These are phyloP conservation scores for Melieria crassipennis DNA, from an alignment of 2,888 invertebrate genomes.

Conservation along the genomic window DNA sequence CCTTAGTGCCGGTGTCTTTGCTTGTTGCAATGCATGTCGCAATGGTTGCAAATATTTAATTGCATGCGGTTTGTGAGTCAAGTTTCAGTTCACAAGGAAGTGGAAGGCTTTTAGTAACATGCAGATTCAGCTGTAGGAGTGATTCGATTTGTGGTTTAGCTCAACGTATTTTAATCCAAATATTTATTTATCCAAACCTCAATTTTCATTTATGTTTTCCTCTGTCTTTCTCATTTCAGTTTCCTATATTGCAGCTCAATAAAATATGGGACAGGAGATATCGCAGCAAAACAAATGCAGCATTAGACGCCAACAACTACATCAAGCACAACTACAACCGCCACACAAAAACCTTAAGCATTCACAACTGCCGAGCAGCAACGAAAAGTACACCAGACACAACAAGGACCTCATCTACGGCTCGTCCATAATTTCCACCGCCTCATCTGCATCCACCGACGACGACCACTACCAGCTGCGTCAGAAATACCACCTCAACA, in stretches of 20 bases:
- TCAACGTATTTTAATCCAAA: too few relatives aligned
- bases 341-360: constrained; percentile 41
- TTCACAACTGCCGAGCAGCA: constrained; percentile 35
- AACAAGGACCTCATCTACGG: constrained; percentile 50
- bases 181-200: too few relatives aligned
- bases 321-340: constrained; percentile 38
- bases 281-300: constrained; percentile 61
- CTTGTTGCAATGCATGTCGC: too few relatives aligned
- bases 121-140: too few relatives aligned
- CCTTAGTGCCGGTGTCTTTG: too few relatives aligned
- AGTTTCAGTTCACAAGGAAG: too few relatives aligned
- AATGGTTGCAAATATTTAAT: too few relatives aligned
- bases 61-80: too few relatives aligned
- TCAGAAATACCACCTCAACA: constrained; percentile 55
- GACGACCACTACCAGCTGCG: constrained; percentile 54
- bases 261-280: constrained; percentile 68
- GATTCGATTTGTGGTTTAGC: too few relatives aligned
- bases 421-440: constrained; percentile 52
- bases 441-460: constrained; percentile 51
- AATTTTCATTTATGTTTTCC: constrained; percentile 15
- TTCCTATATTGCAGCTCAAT: constrained; percentile 51
- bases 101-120: too few relatives aligned
- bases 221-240: constrained; percentile 43
- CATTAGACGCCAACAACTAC: constrained; percentile 43
- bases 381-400: constrained; percentile 43